Base-by-base conservation (phyloP, 1,140 invertebrate genomes). In the Globodera rostochiensis region DNA sequence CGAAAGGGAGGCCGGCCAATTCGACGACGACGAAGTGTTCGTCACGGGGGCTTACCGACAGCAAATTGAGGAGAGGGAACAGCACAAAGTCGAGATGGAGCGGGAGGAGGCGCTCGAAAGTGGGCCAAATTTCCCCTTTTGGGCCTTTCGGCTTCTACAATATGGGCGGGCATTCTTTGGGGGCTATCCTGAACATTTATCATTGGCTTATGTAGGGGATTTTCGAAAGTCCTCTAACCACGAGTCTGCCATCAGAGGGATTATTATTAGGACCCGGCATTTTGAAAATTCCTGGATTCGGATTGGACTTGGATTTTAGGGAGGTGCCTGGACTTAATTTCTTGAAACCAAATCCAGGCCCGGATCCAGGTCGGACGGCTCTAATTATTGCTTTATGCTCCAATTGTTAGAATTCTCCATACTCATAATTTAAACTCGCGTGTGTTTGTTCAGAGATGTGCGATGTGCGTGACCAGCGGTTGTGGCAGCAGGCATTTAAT, bases 401-500 rank as follows among this genome's bases (percentile, higher is more conserved):
- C 36, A 3, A 36, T 36, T 36, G 36, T 36, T 36, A 36, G 2
- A 36, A 36, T 36, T 36, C 36, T 36, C 36, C 36, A 36, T 36
- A 36, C 36, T 36, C 36, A 50, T 36, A 49, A 19, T 21, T 15
- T 50, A 47, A 80, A 77, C 8, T 9, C 74, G 11, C 50, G 46
- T 8, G 19, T 8, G 6, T 36, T 71, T 79, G 9, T 84, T 84
- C 36, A 83, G 82, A 57, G 19, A 45, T 83, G 47, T 49, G 50
- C 15, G 66, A 83, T 36, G 82, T 83, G 70, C 66, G 73, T 25
- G 74, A 77, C 77, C 82, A 83, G 64, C 47, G 46, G 47, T 25
- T 83, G 36, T 83, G 82, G 82, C 82, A 83, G 67, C 82, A 83
- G 46, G 80, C 82, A 45, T 83, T 83, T 49, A 70, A 83, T 50